These are phyloP conservation scores for Ditylenchus weischeri DNA, from an alignment of 2,888 invertebrate species.

Conservation along the genomic window DNA sequence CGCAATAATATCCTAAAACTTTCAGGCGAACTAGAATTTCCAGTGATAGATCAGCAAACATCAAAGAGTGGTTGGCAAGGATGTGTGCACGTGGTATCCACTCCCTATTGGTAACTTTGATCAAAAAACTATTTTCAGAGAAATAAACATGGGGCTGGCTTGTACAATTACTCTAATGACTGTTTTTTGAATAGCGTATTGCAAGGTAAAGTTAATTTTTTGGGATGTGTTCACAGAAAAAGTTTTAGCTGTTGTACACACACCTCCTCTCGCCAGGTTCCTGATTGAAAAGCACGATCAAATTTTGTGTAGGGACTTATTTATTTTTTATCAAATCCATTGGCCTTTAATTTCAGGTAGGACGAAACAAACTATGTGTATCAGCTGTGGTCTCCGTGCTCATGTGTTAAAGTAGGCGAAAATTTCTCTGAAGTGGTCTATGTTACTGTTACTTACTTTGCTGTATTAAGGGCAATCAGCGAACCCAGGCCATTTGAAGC, in stretches of 20 bases:
- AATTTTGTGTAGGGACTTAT: constrained; percentile 14
- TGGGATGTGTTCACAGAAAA: no score
- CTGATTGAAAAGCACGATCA: constrained; percentile 26
- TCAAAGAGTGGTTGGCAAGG: constrained; percentile 29
- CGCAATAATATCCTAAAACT: neutral
- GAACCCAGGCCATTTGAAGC: no score
- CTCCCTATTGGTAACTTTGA: neutral
- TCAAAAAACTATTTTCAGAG: constrained; percentile 10
- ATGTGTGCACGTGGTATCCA: constrained; percentile 27
- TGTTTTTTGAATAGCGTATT: constrained; percentile 51
- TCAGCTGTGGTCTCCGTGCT: neutral
- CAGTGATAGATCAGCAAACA: constrained; percentile 34
- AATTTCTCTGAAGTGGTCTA: neutral
- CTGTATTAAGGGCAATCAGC: no score
- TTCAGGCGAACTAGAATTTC: constrained; percentile 23
- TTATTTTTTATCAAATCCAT: constrained; percentile 3
- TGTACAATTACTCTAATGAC: constrained; percentile 44
- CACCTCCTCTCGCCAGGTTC: constrained; percentile 42
- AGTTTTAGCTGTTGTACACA: constrained; percentile 37
- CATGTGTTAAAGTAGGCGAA: neutral
- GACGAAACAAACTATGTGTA: neutral
- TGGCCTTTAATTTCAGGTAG: neutral
- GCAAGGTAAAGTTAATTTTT: constrained; percentile 22
- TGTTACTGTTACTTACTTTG: no score
- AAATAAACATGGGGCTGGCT: constrained; percentile 31